These are phyloP conservation scores for Catharus ustulatus DNA, from an alignment of 2,797 vertebrate genomes.

Conservation along the genomic window DNA sequence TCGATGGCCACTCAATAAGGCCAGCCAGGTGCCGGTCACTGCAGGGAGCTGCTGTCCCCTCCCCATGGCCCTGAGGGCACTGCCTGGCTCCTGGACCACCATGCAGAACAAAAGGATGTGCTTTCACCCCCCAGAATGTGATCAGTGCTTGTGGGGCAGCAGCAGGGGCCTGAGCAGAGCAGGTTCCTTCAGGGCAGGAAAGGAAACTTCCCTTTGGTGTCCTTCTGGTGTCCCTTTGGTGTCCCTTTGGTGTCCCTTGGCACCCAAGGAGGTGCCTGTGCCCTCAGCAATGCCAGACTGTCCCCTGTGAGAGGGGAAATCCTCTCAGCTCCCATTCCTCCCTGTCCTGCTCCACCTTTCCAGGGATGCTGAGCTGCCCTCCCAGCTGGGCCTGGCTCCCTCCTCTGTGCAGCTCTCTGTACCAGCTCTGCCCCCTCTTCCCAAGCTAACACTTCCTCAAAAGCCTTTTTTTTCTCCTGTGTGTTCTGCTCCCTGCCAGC, in stretches of 20 bases:
- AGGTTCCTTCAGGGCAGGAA: neutral
- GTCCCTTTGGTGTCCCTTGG: neutral
- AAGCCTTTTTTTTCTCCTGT: neutral
- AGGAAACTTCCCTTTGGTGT: too few relatives aligned
- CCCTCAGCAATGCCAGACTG: neutral
- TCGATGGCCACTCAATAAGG: neutral
- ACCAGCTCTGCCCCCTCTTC: neutral
- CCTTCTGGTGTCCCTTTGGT: too few relatives aligned
- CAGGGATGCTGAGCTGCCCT: neutral
- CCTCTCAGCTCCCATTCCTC: neutral
- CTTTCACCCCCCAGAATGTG: neutral
- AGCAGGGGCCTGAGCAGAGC: neutral
- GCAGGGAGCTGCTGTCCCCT: neutral
- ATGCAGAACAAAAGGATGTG: neutral
- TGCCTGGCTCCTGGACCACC: neutral
- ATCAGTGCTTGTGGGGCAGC: neutral
- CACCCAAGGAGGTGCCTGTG: neutral
- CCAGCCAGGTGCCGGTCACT: neutral
- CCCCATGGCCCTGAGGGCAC: accelerated
- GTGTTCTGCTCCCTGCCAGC: neutral
- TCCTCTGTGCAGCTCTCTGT: neutral
- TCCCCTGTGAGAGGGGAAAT: neutral
- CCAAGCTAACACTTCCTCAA: neutral
- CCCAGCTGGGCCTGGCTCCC: neutral
- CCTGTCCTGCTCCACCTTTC: neutral